phyloP scores from a whole-genome alignment of 2,113 vertebrate species.

The Herpailurus yagouaroundi region DNA sequence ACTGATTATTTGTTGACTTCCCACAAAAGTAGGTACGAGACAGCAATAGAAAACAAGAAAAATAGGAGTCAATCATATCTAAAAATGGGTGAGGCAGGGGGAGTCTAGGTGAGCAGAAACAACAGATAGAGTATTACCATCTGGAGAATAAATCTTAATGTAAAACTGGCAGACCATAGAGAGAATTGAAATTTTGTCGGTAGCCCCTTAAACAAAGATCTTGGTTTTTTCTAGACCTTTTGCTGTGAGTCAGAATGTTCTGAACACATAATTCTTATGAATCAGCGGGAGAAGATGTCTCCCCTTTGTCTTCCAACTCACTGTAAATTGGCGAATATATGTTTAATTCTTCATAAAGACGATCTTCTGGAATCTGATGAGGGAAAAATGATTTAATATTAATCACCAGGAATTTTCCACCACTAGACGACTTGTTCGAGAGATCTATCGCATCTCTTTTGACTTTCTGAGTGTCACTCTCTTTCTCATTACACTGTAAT shows the following conservation, averaged over 20 bases:
- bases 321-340: conserved; percentile 72
- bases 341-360: conserved; percentile 78
- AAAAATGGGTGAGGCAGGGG: accelerated
- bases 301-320: conserved; percentile 30
- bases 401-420: background rate
- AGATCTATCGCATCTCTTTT: accelerated
- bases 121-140: background rate
- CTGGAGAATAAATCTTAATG: background rate
- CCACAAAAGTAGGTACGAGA: background rate
- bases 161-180: background rate
- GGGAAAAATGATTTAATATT: background rate
- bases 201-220: background rate
- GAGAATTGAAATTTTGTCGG: background rate
- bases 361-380: conserved; percentile 65
- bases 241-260: background rate
- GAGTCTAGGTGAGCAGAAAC: background rate
- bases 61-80: background rate
- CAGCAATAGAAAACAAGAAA: background rate
- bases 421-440: background rate
- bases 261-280: background rate
- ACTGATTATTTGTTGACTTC: background rate
- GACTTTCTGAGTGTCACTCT: background rate
- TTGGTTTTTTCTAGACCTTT: background rate
- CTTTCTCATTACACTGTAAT: background rate
- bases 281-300: background rate